Evolutionary conservation across 1,140 invertebrate species (phyloP), one percentile per base, ranked within the genome.

Genomic region (Procambarus virginalis): DNA sequence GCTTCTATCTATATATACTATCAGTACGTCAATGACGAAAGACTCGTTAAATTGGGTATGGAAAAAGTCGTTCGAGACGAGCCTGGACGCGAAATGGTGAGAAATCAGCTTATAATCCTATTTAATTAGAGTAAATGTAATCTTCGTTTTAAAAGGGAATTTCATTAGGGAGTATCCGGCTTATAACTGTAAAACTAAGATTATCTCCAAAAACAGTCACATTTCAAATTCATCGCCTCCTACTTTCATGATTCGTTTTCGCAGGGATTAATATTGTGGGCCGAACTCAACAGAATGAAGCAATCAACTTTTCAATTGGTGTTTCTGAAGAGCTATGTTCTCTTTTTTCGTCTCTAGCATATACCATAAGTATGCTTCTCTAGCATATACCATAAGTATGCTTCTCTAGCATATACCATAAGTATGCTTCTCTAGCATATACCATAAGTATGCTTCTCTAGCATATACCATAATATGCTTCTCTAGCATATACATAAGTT

Each of bases 101-200:
- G 82, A 89, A 89, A 89, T 84, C 73, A 89, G 51, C 87, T 89
- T 83, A 83, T 89, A 89, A 89, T 89, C 87, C 87, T 34, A 79
- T 83, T 89, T 89, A 83, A 89, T 89, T 83, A 89, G 87, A 89
- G 87, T 89, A 89, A 89, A 84, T 89, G 87, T 89, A 89, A 89
- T 89, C 87, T 75, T 49, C 68, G 87, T 68, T 83, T 68, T 78
- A 83, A 89, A 84, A 84, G 87, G 87, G 87, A 34, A 70, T 84
- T 89, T 89, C 87, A 89, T 89, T 89, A 89, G 87, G 75, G 73
- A 9, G 80, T 89, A 84, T 89, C 87, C 82, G 82, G 87, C 81
- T 89, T 89, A 89, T 14, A 75, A 20, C 81, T 78, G 81, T 84
- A 89, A 89, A 89, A 89, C 87, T 84, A 79, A 89, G 87, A 89